phyloP scores from a whole-genome alignment of 1,140 invertebrate genomes.

The Drosophila tani region DNA sequence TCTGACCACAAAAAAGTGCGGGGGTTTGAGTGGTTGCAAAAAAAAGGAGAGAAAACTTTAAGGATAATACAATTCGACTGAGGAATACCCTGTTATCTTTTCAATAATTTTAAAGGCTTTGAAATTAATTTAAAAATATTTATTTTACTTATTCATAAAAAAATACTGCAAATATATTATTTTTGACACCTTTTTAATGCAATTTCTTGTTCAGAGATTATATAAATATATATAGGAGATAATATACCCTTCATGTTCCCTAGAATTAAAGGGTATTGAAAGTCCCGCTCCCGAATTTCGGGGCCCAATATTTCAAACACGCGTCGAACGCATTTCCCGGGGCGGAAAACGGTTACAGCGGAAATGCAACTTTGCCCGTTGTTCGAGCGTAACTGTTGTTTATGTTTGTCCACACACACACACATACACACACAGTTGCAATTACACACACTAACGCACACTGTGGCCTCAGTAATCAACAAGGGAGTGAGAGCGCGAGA shows the following conservation, averaged over 20 bases:
- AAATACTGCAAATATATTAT: no score
- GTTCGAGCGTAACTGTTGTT: conserved; percentile 66
- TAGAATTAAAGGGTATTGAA: background rate
- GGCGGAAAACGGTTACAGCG: conserved; percentile 66
- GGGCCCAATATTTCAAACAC: conserved; percentile 64
- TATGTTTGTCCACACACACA: conserved; percentile 54
- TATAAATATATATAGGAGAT: background rate
- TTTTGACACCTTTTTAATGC: no score
- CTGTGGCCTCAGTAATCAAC: conserved; percentile 48
- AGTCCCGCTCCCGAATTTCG: conserved; percentile 16
- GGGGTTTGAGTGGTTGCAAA: conserved; percentile 6
- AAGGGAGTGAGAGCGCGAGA: conserved; percentile 13
- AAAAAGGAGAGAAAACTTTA: background rate
- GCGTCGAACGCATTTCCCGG: conserved; percentile 68
- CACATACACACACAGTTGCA: conserved; percentile 13
- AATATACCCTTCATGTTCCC: background rate
- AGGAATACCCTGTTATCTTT: background rate
- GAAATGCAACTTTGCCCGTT: conserved; percentile 67
- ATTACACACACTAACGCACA: conserved; percentile 27
- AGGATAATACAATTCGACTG: background rate
- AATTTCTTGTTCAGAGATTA: background rate
- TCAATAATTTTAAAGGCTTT: no score
- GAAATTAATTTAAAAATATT: no score
- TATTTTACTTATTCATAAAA: no score
- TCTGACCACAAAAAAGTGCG: conserved; percentile 26